Evolutionary conservation across 2,797 vertebrate genomes (phyloP).

Genomic region (Sebastolobus altivelis): DNA sequence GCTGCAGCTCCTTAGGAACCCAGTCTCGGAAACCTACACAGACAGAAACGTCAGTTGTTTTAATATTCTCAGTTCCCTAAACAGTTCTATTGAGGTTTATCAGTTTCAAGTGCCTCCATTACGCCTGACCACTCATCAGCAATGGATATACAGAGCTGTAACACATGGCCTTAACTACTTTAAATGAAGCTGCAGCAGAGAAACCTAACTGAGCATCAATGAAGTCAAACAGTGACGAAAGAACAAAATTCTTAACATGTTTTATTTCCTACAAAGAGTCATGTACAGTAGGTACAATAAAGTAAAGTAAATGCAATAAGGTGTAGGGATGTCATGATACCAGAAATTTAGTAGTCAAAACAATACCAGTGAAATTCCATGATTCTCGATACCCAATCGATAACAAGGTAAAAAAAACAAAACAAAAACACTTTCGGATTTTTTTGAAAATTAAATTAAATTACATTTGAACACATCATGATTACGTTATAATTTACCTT

Average conservation of each 20-base stretch:
- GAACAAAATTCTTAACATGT: background rate
- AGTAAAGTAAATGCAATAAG: background rate
- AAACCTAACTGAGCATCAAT: background rate
- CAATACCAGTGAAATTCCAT: too few species aligned
- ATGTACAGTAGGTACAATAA: background rate
- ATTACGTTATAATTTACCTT: too few species aligned
- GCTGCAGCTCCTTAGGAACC: conserved; percentile 97
- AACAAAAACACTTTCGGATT: too few species aligned
- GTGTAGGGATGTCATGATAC: background rate
- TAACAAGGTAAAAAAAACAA: too few species aligned
- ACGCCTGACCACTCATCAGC: background rate
- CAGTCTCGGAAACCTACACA: conserved; percentile 94
- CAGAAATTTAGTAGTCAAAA: too few species aligned
- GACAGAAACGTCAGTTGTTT: background rate
- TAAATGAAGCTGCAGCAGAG: background rate
- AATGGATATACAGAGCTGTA: background rate
- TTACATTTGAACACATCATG: too few species aligned
- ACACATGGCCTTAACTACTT: background rate
- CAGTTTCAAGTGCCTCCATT: background rate
- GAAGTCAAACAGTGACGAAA: background rate
- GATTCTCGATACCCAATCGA: too few species aligned
- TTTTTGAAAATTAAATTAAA: too few species aligned
- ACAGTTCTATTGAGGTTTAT: background rate
- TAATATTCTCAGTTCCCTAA: background rate
- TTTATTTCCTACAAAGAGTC: background rate